phyloP scores from a whole-genome alignment of 2,888 invertebrate genomes.

The Dicyrtoma fusca region DNA sequence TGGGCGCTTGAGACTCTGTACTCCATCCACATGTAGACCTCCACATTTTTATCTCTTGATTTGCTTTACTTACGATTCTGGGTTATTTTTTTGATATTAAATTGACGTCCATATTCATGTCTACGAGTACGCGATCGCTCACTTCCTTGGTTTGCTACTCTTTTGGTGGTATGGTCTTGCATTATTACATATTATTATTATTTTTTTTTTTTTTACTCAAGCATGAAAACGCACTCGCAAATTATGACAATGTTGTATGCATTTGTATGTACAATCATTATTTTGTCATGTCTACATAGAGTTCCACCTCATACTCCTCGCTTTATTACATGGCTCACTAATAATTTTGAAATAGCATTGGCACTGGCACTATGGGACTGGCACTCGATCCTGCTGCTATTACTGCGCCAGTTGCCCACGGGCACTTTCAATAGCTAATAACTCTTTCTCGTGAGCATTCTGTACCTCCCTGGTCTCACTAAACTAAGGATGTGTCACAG shows the following conservation, averaged over 20 bases:
- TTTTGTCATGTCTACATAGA: slow-evolving; percentile 3
- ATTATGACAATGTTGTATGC: slow-evolving; percentile 10
- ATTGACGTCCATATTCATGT: not conserved
- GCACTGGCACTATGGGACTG: not conserved
- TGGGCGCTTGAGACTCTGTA: no score
- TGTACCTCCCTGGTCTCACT: slow-evolving; percentile 29
- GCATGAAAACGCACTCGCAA: slow-evolving; percentile 22
- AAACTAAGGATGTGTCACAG: slow-evolving; percentile 31
- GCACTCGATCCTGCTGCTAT: not conserved
- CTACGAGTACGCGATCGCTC: no score
- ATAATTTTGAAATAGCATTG: slow-evolving; percentile 10
- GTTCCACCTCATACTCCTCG: not conserved
- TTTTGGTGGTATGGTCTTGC: not conserved
- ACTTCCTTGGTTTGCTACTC: no score
- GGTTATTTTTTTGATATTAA: slow-evolving; percentile 11
- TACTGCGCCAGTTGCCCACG: slow-evolving; percentile 18
- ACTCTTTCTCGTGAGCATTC: slow-evolving; percentile 24
- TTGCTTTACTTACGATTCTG: slow-evolving; percentile 21
- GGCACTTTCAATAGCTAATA: slow-evolving; percentile 27
- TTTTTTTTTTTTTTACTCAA: slow-evolving; percentile 4
- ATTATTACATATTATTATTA: slow-evolving; percentile 9
- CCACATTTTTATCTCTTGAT: not conserved
- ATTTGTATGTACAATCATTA: not conserved
- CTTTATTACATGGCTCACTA: not conserved
- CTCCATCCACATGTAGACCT: not conserved